A percentile compares a stretch with the other conserved stretches of the same genome.
Evolutionary conservation across 2,113 vertebrate genomes (phyloP).

Genomic region (Lepisosteus oculatus): DNA sequence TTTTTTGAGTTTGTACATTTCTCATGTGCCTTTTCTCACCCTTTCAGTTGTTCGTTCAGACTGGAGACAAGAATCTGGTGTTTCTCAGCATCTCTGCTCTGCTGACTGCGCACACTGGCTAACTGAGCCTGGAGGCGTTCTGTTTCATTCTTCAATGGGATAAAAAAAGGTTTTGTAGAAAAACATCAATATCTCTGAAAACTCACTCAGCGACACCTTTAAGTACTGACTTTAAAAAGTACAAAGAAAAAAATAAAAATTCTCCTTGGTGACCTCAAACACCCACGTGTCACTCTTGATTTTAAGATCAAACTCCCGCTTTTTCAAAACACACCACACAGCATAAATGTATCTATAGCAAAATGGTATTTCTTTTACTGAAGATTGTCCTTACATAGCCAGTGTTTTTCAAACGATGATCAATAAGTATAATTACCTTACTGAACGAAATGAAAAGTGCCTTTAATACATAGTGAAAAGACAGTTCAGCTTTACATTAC

Average conservation of each 20-base stretch:
- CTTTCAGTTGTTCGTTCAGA: constrained; percentile 80
- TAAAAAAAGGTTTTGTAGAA: not conserved
- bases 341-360: constrained; percentile 23
- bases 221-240: not conserved
- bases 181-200: not conserved
- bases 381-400: not conserved
- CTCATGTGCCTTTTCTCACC: constrained; percentile 55
- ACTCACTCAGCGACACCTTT: not conserved
- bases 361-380: not conserved
- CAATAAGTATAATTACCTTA: no score
- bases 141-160: constrained; percentile 69
- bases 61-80: constrained; percentile 71
- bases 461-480: not conserved
- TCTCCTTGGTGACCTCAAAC: no score
- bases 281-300: no score
- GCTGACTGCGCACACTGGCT: constrained; percentile 65
- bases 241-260: no score
- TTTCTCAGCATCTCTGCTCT: constrained; percentile 74
- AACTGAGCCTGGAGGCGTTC: constrained; percentile 79
- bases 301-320: no score
- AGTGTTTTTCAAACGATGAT: not conserved
- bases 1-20: not conserved
- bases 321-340: constrained; percentile 8
- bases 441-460: not conserved
- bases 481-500: not conserved